A percentile compares a stretch with the other conserved stretches of the same genome.
Conservation (phyloP, 1,140 invertebrate genomes). For the Triops cancriformis region DNA sequence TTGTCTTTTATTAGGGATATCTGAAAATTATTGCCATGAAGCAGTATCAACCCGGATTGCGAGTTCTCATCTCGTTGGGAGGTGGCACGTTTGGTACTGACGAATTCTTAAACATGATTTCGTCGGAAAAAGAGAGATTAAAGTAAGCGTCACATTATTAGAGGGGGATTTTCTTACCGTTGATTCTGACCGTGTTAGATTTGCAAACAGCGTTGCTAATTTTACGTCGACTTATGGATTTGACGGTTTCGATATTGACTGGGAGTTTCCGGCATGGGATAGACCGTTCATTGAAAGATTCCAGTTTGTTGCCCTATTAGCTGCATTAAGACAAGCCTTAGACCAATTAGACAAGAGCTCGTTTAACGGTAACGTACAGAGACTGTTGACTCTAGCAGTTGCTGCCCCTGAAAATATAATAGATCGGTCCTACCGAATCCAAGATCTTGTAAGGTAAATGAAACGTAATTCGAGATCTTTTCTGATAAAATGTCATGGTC, state of each 20-base stretch:
- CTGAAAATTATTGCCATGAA: conserved; percentile 51
- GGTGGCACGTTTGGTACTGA: conserved; percentile 50
- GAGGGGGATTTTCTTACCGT: background rate
- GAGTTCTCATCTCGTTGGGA: conserved; percentile 68
- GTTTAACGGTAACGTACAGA: conserved; percentile 51
- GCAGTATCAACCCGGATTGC: conserved; percentile 55
- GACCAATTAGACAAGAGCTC: conserved; percentile 27
- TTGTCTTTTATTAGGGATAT: conserved; percentile 35
- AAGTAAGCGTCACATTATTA: conserved; percentile 35
- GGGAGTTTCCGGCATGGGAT: conserved; percentile 70
- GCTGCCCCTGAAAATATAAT: conserved; percentile 63
- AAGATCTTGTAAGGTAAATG: conserved; percentile 59
- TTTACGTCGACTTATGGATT: conserved; percentile 53
- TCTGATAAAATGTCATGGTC: conserved; percentile 28
- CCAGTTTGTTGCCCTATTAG: conserved; percentile 61
- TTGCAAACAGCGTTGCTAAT: conserved; percentile 56
- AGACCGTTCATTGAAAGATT: conserved; percentile 48
- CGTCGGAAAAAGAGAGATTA: conserved; percentile 55
- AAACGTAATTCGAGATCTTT: background rate
- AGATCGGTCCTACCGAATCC: conserved; percentile 63
- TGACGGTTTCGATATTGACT: conserved; percentile 76
- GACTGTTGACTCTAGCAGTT: conserved; percentile 62
- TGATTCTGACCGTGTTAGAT: conserved; percentile 41
- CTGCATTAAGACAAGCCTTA: conserved; percentile 49
- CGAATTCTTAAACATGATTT: conserved; percentile 57